These are phyloP conservation scores for Bombus huntii DNA, from an alignment of 1,140 invertebrate species.

Conservation along the genomic window DNA sequence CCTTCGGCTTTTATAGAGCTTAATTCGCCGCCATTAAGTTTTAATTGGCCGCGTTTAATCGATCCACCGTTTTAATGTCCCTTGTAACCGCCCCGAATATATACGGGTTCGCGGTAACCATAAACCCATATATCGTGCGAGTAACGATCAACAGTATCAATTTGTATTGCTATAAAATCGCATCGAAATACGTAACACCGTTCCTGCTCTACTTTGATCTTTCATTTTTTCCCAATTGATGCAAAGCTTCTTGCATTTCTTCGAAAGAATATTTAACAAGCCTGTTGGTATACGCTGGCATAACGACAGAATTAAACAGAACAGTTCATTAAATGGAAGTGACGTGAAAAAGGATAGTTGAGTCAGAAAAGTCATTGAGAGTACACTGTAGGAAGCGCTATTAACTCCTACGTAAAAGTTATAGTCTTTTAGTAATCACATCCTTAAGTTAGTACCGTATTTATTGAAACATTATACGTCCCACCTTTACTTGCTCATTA, in stretches of 20 bases:
- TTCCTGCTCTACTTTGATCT: not conserved
- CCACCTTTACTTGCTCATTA: too few species aligned
- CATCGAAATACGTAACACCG: not conserved
- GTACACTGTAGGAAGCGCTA: not conserved
- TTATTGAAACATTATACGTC: too few species aligned
- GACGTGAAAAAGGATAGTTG: not conserved
- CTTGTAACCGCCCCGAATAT: conserved; percentile 44
- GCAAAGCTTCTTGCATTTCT: too few species aligned
- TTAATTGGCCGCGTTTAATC: conserved; percentile 57
- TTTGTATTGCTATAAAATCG: conserved; percentile 17
- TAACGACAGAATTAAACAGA: not conserved
- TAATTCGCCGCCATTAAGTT: conserved; percentile 52
- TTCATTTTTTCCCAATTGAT: not conserved
- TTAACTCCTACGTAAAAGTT: not conserved
- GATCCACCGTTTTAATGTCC: conserved; percentile 51
- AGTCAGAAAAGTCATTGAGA: not conserved
- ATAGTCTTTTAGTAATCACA: not conserved
- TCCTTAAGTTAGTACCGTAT: too few species aligned
- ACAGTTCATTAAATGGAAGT: not conserved
- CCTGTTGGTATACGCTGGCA: too few species aligned
- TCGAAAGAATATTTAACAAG: not conserved
- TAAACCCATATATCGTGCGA: conserved; percentile 41
- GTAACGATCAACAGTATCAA: conserved; percentile 24
- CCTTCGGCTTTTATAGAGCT: conserved; percentile 51
- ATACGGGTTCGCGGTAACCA: conserved; percentile 35